Conservation (phyloP, 2,888 invertebrate genomes). For the Xylota sylvarum region DNA sequence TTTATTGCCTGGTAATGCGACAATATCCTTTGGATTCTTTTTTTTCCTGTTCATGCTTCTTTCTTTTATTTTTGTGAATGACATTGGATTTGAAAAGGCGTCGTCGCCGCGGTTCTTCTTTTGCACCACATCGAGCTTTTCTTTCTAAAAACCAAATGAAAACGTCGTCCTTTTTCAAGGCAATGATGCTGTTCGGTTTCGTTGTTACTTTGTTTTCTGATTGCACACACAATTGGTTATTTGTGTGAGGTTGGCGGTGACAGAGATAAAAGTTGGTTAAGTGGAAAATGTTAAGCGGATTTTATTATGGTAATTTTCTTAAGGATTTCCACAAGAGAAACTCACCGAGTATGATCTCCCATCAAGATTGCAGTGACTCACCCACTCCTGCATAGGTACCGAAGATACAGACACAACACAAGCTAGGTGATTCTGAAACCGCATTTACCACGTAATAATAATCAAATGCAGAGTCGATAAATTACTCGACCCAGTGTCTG, state of each 20-base stretch:
- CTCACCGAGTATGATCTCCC: slow-evolving; percentile 46
- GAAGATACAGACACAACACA: slow-evolving; percentile 40
- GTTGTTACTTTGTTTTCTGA: slow-evolving; percentile 71
- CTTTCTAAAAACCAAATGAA: slow-evolving; percentile 19
- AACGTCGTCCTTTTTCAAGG: slow-evolving; percentile 60
- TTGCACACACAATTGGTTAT: slow-evolving; percentile 75
- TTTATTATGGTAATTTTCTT: slow-evolving; percentile 76
- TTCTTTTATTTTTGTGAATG: slow-evolving; percentile 53
- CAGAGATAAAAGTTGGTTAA: slow-evolving; percentile 74
- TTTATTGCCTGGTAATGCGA: slow-evolving; percentile 77
- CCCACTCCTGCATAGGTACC: background rate
- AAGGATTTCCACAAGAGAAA: slow-evolving; percentile 18
- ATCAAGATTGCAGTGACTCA: slow-evolving; percentile 38
- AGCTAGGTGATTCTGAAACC: background rate
- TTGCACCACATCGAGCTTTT: slow-evolving; percentile 3
- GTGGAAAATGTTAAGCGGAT: slow-evolving; percentile 76
- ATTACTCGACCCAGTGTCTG: slow-evolving; percentile 52
- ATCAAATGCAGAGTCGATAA: slow-evolving; percentile 67
- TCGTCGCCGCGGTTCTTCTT: slow-evolving; percentile 51
- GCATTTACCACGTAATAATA: slow-evolving; percentile 52
- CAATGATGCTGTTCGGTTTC: slow-evolving; percentile 48
- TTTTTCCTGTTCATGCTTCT: slow-evolving; percentile 6
- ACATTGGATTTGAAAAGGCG: slow-evolving; percentile 75
- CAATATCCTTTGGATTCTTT: slow-evolving; percentile 74
- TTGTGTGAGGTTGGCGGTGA: slow-evolving; percentile 69